phyloP scores from a whole-genome alignment of 2,113 vertebrate genomes.

The Oxyura jamaicensis region DNA sequence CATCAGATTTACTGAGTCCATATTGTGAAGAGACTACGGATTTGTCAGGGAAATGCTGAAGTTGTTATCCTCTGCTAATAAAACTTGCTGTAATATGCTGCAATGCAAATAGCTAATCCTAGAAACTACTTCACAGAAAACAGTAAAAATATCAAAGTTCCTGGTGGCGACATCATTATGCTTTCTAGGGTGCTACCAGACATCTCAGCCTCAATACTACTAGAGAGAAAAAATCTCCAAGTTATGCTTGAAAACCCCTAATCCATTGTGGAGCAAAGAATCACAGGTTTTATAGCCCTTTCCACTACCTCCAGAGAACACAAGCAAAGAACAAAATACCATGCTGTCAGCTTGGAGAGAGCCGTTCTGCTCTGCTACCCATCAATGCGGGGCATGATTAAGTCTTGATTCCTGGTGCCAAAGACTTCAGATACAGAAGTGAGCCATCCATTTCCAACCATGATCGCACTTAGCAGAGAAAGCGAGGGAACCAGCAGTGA shows the following conservation, averaged over 20 bases:
- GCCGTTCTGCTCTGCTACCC: neutral
- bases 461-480: neutral
- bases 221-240: neutral
- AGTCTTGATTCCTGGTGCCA: constrained; percentile 7
- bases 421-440: neutral
- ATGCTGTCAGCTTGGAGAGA: neutral
- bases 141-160: neutral
- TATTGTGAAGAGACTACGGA: neutral
- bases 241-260: neutral
- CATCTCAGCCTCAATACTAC: neutral
- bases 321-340: neutral
- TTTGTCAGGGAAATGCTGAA: constrained; percentile 15
- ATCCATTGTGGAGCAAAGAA: neutral
- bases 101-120: neutral
- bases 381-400: constrained; percentile 1
- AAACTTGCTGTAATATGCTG: neutral
- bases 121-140: neutral
- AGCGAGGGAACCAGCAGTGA: neutral
- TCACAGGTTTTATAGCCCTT: neutral
- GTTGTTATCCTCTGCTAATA: neutral
- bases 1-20: neutral
- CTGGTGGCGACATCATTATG: accelerated
- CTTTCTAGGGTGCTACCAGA: neutral
- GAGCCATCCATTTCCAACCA: neutral
- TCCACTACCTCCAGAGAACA: neutral